Evolutionary conservation across 1,140 invertebrate species (phyloP).

Genomic region (Plectus sambesii): DNA sequence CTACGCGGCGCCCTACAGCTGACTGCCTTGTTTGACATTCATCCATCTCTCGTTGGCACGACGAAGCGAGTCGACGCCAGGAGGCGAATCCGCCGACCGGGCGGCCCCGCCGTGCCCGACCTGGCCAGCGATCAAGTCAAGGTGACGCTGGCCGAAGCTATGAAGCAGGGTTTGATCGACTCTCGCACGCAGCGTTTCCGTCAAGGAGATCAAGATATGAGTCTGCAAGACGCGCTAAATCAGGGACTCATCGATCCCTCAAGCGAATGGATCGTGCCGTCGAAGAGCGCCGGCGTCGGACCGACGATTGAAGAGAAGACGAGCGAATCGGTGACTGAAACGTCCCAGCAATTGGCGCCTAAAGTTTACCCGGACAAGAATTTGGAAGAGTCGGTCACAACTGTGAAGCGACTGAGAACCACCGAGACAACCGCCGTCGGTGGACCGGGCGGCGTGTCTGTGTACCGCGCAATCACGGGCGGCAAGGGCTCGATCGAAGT

Average conservation of each 20-base stretch:
- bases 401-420: constrained; percentile 40
- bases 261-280: constrained; percentile 43
- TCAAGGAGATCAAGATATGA: constrained; percentile 61
- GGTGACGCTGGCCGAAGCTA: constrained; percentile 64
- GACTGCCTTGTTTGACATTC: constrained; percentile 39
- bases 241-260: constrained; percentile 47
- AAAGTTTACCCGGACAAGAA: constrained; percentile 40
- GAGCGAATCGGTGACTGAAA: constrained; percentile 58
- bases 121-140: constrained; percentile 46
- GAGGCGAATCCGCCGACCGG: constrained; percentile 56
- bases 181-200: constrained; percentile 64
- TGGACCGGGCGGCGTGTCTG: constrained; percentile 41
- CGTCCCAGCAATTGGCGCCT: constrained; percentile 48
- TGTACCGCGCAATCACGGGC: constrained; percentile 43
- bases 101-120: constrained; percentile 49
- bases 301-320: constrained; percentile 54
- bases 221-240: constrained; percentile 66
- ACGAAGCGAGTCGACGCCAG: constrained; percentile 62
- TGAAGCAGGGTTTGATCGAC: constrained; percentile 66
- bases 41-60: constrained; percentile 35
- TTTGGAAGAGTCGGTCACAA: constrained; percentile 39
- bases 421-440: constrained; percentile 43
- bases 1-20: constrained; percentile 67
- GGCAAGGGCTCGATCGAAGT: constrained; percentile 43
- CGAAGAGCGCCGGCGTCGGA: constrained; percentile 40